Evolutionary conservation across 2,888 invertebrate species (phyloP).

Genomic region (Agrochola litura): DNA sequence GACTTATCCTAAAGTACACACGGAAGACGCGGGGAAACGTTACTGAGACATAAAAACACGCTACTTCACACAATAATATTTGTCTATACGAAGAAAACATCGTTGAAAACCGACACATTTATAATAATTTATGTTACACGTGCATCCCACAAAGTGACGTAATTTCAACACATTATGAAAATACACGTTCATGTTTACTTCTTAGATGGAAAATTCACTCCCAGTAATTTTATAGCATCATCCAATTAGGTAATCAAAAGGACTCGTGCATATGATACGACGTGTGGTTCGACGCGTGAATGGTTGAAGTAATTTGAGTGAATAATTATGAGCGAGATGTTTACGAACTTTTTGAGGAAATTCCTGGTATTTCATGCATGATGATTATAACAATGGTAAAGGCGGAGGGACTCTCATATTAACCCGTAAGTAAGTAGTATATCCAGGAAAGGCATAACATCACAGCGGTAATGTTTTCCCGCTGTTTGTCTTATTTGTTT

Average conservation of each 20-base stretch:
- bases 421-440: no score
- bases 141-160: not conserved
- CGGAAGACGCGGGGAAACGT: not conserved
- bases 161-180: not conserved
- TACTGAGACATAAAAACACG: not conserved
- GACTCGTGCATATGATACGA: not conserved
- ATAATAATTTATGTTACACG: constrained; percentile 9
- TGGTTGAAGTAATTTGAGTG: not conserved
- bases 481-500: no score
- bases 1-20: not conserved
- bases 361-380: not conserved
- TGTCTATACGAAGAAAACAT: not conserved
- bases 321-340: not conserved
- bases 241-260: not conserved
- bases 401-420: no score
- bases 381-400: not conserved
- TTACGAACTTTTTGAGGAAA: not conserved
- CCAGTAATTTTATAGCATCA: not conserved
- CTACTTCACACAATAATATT: constrained; percentile 9
- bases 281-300: no score
- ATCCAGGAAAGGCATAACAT: no score
- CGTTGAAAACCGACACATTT: not conserved
- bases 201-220: not conserved
- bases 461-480: no score
- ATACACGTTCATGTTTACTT: not conserved